phyloP scores from a whole-genome alignment of 2,797 vertebrate species.

The Paratrypauchen microcephalus region DNA sequence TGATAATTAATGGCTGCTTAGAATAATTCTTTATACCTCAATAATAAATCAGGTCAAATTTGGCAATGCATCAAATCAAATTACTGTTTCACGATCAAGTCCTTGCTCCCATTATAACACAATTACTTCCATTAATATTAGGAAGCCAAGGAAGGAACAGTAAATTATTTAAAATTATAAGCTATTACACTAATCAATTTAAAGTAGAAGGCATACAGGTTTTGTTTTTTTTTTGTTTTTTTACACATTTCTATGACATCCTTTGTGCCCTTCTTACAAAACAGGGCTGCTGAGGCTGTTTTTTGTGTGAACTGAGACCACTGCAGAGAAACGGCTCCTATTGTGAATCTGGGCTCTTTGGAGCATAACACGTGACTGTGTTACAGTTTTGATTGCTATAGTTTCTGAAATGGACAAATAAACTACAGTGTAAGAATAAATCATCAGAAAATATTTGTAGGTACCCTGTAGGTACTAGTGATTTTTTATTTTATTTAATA shows the following conservation, averaged over 20 bases:
- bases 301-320: conserved; percentile 24
- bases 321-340: conserved; percentile 35
- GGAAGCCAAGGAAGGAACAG: conserved; percentile 34
- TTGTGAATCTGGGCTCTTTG: conserved; percentile 46
- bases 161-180: conserved; percentile 36
- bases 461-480: neutral
- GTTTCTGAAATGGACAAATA: conserved; percentile 26
- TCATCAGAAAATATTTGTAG: neutral
- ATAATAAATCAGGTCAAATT: conserved; percentile 19
- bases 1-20: conserved; percentile 13
- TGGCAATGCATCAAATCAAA: conserved; percentile 31
- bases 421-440: neutral
- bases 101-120: conserved; percentile 24
- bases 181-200: conserved; percentile 39
- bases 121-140: conserved; percentile 40
- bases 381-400: conserved; percentile 41
- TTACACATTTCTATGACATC: conserved; percentile 34
- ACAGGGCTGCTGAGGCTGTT: conserved; percentile 14
- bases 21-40: conserved; percentile 17
- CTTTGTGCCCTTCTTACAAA: conserved; percentile 42
- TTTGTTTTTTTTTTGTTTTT: conserved; percentile 1
- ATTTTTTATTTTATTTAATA: neutral
- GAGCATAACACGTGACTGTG: conserved; percentile 35
- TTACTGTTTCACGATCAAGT: conserved; percentile 35
- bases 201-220: conserved; percentile 6